Conservation (phyloP, 2,888 invertebrate genomes). For the Ectobius pallidus region DNA sequence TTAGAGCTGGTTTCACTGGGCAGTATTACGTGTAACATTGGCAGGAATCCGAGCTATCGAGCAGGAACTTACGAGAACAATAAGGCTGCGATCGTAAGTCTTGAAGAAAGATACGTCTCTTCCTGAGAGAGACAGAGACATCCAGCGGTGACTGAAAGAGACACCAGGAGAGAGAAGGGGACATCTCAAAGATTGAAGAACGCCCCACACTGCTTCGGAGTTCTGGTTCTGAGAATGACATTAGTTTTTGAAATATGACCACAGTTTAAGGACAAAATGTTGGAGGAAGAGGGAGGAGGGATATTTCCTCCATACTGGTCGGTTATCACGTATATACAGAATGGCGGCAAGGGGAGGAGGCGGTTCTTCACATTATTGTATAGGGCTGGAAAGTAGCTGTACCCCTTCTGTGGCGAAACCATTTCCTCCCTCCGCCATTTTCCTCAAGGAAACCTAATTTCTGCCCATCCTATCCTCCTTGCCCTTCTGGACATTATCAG, state of each 20-base stretch:
- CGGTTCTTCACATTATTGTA: background rate
- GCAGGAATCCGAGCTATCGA: background rate
- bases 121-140: background rate
- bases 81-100: slow-evolving; percentile 12
- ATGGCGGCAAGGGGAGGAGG: background rate
- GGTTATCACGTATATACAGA: background rate
- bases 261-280: slow-evolving; percentile 20
- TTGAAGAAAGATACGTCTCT: background rate
- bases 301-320: background rate
- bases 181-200: slow-evolving; percentile 10
- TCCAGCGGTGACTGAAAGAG: background rate
- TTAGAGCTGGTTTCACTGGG: too few relatives aligned
- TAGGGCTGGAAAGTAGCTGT: background rate
- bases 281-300: background rate
- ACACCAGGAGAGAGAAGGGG: background rate
- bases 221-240: slow-evolving; percentile 6
- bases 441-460: background rate
- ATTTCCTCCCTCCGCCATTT: background rate
- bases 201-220: background rate
- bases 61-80: background rate
- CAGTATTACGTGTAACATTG: background rate
- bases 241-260: slow-evolving; percentile 27
- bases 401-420: background rate
- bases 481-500: background rate
- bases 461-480: background rate